These are phyloP conservation scores for Aspiorhynchus laticeps DNA, from an alignment of 2,113 vertebrate species.

Conservation along the genomic window DNA sequence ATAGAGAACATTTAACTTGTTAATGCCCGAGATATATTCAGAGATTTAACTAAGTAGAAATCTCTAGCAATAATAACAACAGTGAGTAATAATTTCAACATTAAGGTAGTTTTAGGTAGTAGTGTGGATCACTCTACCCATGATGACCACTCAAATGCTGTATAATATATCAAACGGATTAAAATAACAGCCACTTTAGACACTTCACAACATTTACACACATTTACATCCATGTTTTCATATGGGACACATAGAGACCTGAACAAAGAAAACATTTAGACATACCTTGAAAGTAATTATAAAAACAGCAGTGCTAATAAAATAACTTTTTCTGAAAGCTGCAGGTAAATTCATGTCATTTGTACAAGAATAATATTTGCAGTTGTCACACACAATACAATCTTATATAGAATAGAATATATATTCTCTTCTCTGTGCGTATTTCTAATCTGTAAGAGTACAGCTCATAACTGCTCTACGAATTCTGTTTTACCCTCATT, in stretches of 20 bases:
- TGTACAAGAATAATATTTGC: constrained; percentile 82
- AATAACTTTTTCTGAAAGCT: constrained; percentile 83
- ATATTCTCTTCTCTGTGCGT: constrained; percentile 71
- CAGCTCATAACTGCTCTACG: constrained; percentile 54
- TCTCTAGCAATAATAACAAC: constrained; percentile 1
- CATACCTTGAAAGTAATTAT: constrained; percentile 23
- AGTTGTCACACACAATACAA: constrained; percentile 84
- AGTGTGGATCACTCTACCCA: neutral
- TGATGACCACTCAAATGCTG: neutral
- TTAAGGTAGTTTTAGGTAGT: constrained; percentile 15
- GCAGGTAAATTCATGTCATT: constrained; percentile 75
- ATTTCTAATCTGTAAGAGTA: constrained; percentile 28
- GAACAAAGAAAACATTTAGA: constrained; percentile 23
- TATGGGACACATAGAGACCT: neutral
- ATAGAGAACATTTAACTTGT: neutral
- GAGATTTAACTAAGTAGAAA: constrained; percentile 11
- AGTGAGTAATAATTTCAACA: constrained; percentile 16
- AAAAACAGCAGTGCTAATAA: constrained; percentile 71
- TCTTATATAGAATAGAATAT: constrained; percentile 63
- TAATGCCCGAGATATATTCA: constrained; percentile 21
- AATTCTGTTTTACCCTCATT: constrained; percentile 2
- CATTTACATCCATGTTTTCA: neutral
- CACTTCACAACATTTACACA: constrained; percentile 26
- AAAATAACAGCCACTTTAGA: constrained; percentile 19
- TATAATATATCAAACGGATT: neutral